Base-by-base conservation (phyloP, 2,797 vertebrate genomes). In the Taeniopygia guttata region DNA sequence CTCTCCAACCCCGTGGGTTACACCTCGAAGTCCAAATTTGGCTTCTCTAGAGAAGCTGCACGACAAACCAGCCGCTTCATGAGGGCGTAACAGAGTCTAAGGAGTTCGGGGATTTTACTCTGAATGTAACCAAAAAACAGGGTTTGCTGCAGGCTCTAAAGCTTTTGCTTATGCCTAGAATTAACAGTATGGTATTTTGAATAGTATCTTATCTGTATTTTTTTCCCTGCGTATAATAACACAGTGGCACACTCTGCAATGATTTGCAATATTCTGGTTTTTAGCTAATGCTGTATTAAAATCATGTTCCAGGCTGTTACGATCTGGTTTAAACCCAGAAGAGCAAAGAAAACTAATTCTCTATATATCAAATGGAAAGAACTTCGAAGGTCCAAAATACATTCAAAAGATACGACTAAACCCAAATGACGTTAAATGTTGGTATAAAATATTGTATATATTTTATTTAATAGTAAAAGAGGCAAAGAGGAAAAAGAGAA, bases 1-100 rank as follows among this genome's bases (percentile, higher is more conserved):
- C 27, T 21, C 34, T 8, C 2, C 9, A 3, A 2, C 30, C 7
- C 7, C 1, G 5, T 2, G 6, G 10, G 19, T 51, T 32, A 15
- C 29, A 16, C 7, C 11, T 4, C 7, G 4, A 15, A 22, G 36
- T 43, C 30, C 30, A 19, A 56, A 16, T n/a, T 10, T 16, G 66
- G 16, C 42, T n/a, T 52, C 11, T 67, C 25, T 3, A n/a, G 30
- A 49, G 42, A 5, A 36, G 13, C 18, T 54, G 34, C 32, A 5
- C 8, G 7, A 17, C 34, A 16, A 43, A 22, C 6, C 5, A 8
- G 32, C 32, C 34, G 1, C 2, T 30, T 34, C 32, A 2, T 38
- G 46, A 45, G 25, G 27, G 6, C 36, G 6, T 13, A 19, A 36
- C 25, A 22, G 46, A 58, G 19, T n/a, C 58, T 38, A 63, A 19